Evolutionary conservation across 2,113 vertebrate species (phyloP).

Genomic region (Poecilia latipinna): DNA sequence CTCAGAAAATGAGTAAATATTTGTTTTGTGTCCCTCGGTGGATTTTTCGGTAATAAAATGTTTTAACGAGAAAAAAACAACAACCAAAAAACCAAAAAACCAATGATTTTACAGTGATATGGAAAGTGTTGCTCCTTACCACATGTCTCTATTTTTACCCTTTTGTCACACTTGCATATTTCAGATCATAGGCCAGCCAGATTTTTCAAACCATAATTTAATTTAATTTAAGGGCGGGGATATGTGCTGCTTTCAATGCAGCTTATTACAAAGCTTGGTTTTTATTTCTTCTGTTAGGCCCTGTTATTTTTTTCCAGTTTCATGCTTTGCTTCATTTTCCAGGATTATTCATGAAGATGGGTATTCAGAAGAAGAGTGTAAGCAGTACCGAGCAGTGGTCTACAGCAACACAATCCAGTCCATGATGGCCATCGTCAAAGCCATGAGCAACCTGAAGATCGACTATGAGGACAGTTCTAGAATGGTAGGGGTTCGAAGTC

Average conservation of each 20-base stretch:
- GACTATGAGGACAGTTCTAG: conserved; percentile 89
- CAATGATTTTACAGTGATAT: too few relatives aligned
- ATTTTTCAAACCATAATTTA: background rate
- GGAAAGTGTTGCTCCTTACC: background rate
- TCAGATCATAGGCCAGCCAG: too few relatives aligned
- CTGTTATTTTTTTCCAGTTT: background rate
- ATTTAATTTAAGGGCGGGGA: background rate
- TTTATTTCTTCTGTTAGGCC: background rate
- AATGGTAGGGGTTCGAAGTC: conserved; percentile 77
- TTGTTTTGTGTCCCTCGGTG: conserved; percentile 30
- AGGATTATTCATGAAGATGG: conserved; percentile 98
- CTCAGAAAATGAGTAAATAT: conserved; percentile 50
- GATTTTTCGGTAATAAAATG: background rate
- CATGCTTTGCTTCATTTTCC: background rate
- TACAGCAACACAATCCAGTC: conserved; percentile 99
- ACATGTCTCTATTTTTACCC: background rate
- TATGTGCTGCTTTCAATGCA: background rate
- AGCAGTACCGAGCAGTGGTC: conserved; percentile 96
- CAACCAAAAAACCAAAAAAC: too few relatives aligned
- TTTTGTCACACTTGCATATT: background rate
- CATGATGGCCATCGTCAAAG: conserved; percentile 98
- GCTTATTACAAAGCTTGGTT: conserved; percentile 11
- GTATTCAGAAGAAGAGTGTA: conserved; percentile 96
- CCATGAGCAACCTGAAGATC: conserved; percentile 95
- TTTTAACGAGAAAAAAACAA: background rate